Evolutionary conservation across 2,113 vertebrate genomes (phyloP), one percentile per base, ranked within the genome.

Genomic region (Pseudopodoces humilis): DNA sequence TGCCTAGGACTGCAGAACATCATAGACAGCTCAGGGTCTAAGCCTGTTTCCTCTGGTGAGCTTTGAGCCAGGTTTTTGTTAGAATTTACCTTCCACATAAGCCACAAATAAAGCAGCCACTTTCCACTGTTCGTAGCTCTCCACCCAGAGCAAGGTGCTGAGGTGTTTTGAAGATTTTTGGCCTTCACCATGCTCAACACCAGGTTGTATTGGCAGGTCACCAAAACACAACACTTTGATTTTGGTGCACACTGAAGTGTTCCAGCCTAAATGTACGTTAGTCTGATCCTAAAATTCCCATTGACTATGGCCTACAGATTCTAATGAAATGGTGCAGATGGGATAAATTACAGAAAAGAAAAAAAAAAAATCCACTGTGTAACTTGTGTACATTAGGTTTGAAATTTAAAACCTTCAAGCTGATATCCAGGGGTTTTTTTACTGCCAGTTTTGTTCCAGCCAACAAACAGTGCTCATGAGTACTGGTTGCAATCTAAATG

Each of bases 371-470:
- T 92, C 47, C 71, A 39, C 83, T 81, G 55, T 60, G 71, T 83
- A 83, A 93, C 82, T 94, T 96, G 60, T 86, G 64, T 93, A 81
- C 77, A 53, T 92, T 86, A 81, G 60, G 41, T 64, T 82, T 92
- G 93, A 94, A 95, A 96, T 83, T 68, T 94, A 90, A 96, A 90
- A 92, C 95, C 64, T 86, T 92, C 76, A 92, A 96, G 75, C 78
- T 85, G 93, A 83, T 95, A 94, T 86, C 79, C 85, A 70, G 80
- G n/a, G 2, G 0, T 1, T 39, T 60, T 88, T 94, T 92, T 86
- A 59, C 60, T 86, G 85, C 44, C 52, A 39, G 60, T 93, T 94
- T 94, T 30, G 5, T 82, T 92, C 60, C 76, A 93, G 68, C 55
- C 85, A 90, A 62, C 11, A 7, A 88, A 74, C 24, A 77, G 68